Evolutionary conservation across 2,113 vertebrate genomes (phyloP), one percentile per base, ranked within the genome.

Genomic region (Damaliscus lunatus): DNA sequence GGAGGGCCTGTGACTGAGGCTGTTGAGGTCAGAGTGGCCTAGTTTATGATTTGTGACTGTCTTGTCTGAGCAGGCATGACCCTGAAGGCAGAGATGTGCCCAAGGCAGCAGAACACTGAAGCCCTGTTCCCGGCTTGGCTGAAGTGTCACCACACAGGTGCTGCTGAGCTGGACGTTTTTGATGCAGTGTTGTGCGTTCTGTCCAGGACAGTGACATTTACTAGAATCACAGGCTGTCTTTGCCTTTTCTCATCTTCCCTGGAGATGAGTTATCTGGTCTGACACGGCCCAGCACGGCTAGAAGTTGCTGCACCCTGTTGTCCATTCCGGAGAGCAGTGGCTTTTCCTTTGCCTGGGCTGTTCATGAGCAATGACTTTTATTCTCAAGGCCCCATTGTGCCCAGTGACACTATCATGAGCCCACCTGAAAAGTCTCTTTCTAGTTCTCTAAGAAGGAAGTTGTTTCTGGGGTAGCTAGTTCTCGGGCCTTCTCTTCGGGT

Each of bases 151-250:
- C 31, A 67, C 88, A 82, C 17, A 40, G 60, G 23, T 27, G 31
- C 96, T 59, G 57, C 95, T 97, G 86, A 97, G 96, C 80, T 57
- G 97, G 98, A 86, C n/a, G 27, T 83, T 96, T 96, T 87, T 46
- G 46, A 95, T 87, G 90, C 98, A 94, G 95, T 95, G 78, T 93
- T 96, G 94, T 84, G 96, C 94, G 60, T 95, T 97, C 98, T 90
- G 81, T 29, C 43, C 71, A 3, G 96, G 97, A 92, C 53, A 25
- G 80, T 96, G 97, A 96, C 96, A 91, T 92, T 92, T 95, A 97
- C 97, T 77, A 96, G 97, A 96, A 71, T 89, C 77, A 64, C 17
- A 86, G 88, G 55, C 88, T 91, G 52, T 97, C 89, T 94, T 89
- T 23, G 10, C 80, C 46, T 93, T 83, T 96, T 60, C 87, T 27